Conservation (phyloP, 2,797 vertebrate species). For the Gadopsis marmoratus region DNA sequence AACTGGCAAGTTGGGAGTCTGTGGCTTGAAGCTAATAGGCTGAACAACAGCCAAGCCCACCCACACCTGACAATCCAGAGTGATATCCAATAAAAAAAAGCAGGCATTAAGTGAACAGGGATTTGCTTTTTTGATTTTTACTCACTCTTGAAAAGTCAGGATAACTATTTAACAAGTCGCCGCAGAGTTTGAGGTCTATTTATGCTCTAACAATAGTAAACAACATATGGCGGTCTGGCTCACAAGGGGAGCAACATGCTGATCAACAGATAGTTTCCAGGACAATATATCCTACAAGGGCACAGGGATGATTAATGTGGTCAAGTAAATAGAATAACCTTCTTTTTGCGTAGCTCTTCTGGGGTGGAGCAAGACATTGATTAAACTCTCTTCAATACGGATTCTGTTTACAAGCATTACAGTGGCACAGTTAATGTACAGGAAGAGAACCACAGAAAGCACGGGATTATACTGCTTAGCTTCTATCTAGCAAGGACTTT, state of each 20-base stretch:
- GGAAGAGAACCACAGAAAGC: slow-evolving; percentile 21
- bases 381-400: slow-evolving; percentile 58
- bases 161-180: slow-evolving; percentile 53
- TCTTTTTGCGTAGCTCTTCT: slow-evolving; percentile 52
- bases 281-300: slow-evolving; percentile 51
- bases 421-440: slow-evolving; percentile 41
- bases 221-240: slow-evolving; percentile 61
- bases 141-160: slow-evolving; percentile 50
- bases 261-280: slow-evolving; percentile 68
- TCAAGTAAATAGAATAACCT: slow-evolving; percentile 70
- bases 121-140: slow-evolving; percentile 55
- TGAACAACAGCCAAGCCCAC: slow-evolving; percentile 82
- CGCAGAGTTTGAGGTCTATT: slow-evolving; percentile 43
- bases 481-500: slow-evolving; percentile 15
- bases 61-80: slow-evolving; percentile 78
- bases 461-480: slow-evolving; percentile 9
- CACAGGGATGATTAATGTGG: slow-evolving; percentile 63
- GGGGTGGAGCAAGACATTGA: slow-evolving; percentile 61
- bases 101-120: slow-evolving; percentile 44
- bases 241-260: slow-evolving; percentile 55
- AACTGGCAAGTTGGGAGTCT: slow-evolving; percentile 74
- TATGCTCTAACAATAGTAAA: slow-evolving; percentile 69
- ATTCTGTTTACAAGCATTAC: slow-evolving; percentile 54
- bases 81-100: slow-evolving; percentile 59
- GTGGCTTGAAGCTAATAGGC: slow-evolving; percentile 73